Percentiles rank a stretch among this genome's conserved stretches.
These are phyloP conservation scores for Geococcyx californianus DNA, from an alignment of 2,113 vertebrate genomes.

Conservation along the genomic window DNA sequence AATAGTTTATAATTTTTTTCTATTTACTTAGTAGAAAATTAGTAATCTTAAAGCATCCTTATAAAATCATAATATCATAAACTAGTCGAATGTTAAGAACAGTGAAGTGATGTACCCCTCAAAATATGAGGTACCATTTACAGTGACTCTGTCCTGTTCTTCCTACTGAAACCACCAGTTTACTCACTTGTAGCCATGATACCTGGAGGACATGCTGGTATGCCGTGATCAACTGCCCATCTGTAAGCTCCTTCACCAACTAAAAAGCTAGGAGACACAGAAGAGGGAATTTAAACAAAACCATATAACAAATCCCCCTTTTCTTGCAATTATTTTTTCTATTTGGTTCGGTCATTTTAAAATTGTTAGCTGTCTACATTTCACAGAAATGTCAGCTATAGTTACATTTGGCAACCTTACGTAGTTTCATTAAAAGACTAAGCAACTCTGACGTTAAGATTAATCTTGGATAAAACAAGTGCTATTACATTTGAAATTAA, in stretches of 20 bases:
- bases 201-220: slow-evolving; percentile 91
- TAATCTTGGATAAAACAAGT: not conserved
- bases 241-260: slow-evolving; percentile 95
- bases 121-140: slow-evolving; percentile 32
- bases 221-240: slow-evolving; percentile 96
- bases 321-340: slow-evolving; percentile 45
- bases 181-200: slow-evolving; percentile 98
- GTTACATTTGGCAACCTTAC: not conserved
- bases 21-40: not conserved
- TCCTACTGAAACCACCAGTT: slow-evolving; percentile 66
- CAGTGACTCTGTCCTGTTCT: slow-evolving; percentile 57
- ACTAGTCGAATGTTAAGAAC: not conserved
- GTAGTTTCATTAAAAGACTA: not conserved
- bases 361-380: not conserved
- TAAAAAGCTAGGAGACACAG: slow-evolving; percentile 88
- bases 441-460: not conserved
- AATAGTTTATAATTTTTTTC: not conserved
- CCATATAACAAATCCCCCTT: slow-evolving; percentile 56
- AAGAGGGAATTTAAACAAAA: slow-evolving; percentile 67
- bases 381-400: not conserved
- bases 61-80: not conserved
- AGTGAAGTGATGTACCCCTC: slow-evolving; percentile 28
- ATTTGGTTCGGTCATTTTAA: slow-evolving; percentile 7
- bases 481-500: not conserved
- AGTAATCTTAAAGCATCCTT: slow-evolving; percentile 12